Base-by-base conservation (phyloP, 1,140 invertebrate genomes). In the Anoplolepis gracilipes region DNA sequence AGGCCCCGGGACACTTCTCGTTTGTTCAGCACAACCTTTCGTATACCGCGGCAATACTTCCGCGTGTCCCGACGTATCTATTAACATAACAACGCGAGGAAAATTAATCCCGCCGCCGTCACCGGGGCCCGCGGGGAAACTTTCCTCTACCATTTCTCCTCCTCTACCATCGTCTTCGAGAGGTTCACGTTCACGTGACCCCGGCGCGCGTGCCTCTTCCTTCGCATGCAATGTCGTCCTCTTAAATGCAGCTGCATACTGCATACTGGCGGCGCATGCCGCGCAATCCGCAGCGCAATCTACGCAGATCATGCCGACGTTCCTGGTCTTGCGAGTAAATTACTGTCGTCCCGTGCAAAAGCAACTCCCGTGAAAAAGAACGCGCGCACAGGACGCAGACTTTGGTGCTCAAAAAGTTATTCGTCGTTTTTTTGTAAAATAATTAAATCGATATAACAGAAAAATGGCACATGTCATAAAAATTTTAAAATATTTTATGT, bases 81-180 rank as follows among this genome's bases (percentile, higher is more conserved):
- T 92, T 92, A 92, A 92, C 89, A 88, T 91, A 91, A 92, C 89
- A 86, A 92, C 84, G 87, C 85, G 82, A 78, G 81, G 49, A 84
- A 91, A 92, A 91, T 90, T 89, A 90, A 91, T 92, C 91, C 86
- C 81, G 78, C 72, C 85, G 85, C 70, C 73, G 73, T 36, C 57
- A 42, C 28, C 59, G 55, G 36, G 22, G 65, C 36, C 53, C 78
- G 33, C 67, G 53, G 57, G 65, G 67, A 57, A 57, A 84, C 90
- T 91, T 92, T 92, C 86, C 89, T 88, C 85, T 78, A 30, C 36
- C 53, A 42, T 73, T 70, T 49, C 77, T 49, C 30, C 62, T 42
- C 33, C 25, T 62, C 67, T 69, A 33, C 28, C 53, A 84, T 49
- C 76, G 78, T 82, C 70, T 59, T 85, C 67, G 65, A 62, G 65